phyloP scores from a whole-genome alignment of 1,140 invertebrate genomes.

The Maniola jurtina region DNA sequence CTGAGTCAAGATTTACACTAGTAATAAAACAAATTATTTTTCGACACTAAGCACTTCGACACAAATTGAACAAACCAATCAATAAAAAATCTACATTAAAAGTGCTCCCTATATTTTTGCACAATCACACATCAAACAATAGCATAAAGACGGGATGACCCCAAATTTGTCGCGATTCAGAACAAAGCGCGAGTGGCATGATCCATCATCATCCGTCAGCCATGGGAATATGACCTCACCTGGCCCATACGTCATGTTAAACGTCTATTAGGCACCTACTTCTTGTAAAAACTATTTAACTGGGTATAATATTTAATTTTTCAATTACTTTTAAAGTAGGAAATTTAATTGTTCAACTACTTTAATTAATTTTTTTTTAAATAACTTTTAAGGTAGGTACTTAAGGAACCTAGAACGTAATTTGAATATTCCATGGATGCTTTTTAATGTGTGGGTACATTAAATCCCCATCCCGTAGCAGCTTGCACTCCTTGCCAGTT shows the following conservation, averaged over 20 bases:
- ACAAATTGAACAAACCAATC: constrained; percentile 4
- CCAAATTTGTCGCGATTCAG: constrained; percentile 69
- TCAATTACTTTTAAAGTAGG: too few species aligned
- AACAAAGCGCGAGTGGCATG: constrained; percentile 55
- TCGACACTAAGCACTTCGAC: not conserved
- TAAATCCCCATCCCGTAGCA: too few species aligned
- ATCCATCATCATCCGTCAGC: constrained; percentile 72
- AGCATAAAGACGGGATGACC: constrained; percentile 44
- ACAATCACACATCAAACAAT: constrained; percentile 39
- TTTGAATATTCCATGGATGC: too few species aligned
- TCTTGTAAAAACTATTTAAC: constrained; percentile 3
- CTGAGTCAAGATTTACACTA: not conserved
- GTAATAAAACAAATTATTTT: not conserved
- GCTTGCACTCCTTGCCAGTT: too few species aligned
- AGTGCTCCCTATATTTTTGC: constrained; percentile 32
- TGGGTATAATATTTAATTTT: not conserved
- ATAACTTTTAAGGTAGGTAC: too few species aligned
- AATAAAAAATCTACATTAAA: constrained; percentile 10
- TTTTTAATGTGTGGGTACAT: too few species aligned
- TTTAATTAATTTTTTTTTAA: too few species aligned
- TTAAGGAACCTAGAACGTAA: too few species aligned
- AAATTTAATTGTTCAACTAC: too few species aligned
- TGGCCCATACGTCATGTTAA: constrained; percentile 62
- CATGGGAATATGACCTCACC: constrained; percentile 67
- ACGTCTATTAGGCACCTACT: constrained; percentile 17